Conservation (phyloP, 2,888 invertebrate species). For the Creontiades dilutus region DNA sequence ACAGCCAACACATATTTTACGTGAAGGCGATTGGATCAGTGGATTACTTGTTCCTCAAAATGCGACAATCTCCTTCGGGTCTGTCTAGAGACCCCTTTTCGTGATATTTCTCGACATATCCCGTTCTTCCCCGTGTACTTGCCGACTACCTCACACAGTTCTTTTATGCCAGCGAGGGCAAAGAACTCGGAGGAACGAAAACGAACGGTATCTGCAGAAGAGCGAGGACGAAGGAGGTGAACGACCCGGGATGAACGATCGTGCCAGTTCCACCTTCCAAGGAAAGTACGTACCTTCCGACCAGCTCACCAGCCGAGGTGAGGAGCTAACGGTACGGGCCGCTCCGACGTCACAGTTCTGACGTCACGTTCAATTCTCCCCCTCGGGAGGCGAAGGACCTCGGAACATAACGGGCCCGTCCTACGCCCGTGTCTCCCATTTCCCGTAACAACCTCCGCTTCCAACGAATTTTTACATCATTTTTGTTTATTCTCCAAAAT, state of each 20-base stretch:
- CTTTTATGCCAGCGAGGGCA: neutral
- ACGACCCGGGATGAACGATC: constrained; percentile 72
- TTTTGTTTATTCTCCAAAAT: no score
- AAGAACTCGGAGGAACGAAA: constrained; percentile 33
- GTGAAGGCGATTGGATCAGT: no score
- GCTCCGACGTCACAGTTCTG: constrained; percentile 53
- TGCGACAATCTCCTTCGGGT: no score
- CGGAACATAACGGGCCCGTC: constrained; percentile 23
- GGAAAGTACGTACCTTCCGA: constrained; percentile 64
- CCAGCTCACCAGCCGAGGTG: neutral
- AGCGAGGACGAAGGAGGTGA: constrained; percentile 28
- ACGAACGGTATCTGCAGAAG: constrained; percentile 9
- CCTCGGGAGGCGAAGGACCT: constrained; percentile 18
- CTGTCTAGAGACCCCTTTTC: no score
- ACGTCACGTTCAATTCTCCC: neutral
- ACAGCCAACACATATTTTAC: no score
- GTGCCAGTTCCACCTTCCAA: constrained; percentile 71
- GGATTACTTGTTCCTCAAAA: no score
- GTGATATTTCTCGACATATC: no score
- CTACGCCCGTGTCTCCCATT: neutral
- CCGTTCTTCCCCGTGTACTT: no score
- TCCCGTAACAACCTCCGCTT: neutral
- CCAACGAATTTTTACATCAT: neutral
- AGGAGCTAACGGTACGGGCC: constrained; percentile 45
- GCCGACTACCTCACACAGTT: no score